Evolutionary conservation across 35 echinoderm and acorn worm genomes (phyloP), one percentile per base, ranked within the genome.

Genomic region (Strongylocentrotus purpuratus): DNA sequence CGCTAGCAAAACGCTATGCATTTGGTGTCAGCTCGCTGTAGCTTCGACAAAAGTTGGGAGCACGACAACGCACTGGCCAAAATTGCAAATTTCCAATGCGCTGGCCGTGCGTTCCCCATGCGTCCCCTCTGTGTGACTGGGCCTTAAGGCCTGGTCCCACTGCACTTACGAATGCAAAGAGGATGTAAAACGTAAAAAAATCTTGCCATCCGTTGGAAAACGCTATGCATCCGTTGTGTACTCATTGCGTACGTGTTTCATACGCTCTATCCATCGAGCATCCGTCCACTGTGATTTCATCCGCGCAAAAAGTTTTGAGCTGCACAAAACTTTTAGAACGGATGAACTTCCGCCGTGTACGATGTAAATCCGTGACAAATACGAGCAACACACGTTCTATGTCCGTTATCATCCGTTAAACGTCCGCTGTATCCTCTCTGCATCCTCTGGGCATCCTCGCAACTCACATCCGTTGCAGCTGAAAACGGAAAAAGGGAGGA

Each of bases 181-280:
- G n/a, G n/a, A n/a, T 55, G 50, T 55, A 5, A 55, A 55, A 55
- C 50, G 50, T 55, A 88, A 32, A 88, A 88, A 88, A 46, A 88
- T 88, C 86, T 88, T 88, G 86, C 86, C 4, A 88, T 88, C 86
- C 86, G n/a, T 88, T 88, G 86, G 86, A 88, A 88, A 88, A 88
- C 86, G 32, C 86, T 88, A 88, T 88, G 86, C 86, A 88, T 88
- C 86, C 86, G n/a, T 46, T 88, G 86, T 33, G 86, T 88, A 88
- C 86, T 88, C 86, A 88, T 88, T 46, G 31, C 6, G 48, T 88
- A 88, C 86, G 31, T 88, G 86, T 88, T 88, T 88, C 86, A 88
- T 88, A 88, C 86, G 86, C 86, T 88, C 86, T 88, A 88, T 88
- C 86, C 86, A 88, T 88, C 86, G 86, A 88, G 86, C 86, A 88